Evolutionary conservation across 1,140 invertebrate genomes (phyloP), one percentile per base, ranked within the genome.

Genomic region (Drosophila tani): DNA sequence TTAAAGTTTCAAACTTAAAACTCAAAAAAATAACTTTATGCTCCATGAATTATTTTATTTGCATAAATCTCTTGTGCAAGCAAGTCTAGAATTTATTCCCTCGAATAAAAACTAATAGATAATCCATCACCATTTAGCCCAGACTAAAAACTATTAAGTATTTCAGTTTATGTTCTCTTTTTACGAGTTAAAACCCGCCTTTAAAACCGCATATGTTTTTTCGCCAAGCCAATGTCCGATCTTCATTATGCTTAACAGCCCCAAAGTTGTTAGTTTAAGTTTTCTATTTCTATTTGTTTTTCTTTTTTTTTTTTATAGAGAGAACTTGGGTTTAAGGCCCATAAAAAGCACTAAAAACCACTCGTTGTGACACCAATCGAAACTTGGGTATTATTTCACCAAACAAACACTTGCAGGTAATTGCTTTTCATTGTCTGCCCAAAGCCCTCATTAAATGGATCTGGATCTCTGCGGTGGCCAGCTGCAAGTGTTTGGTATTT

Each of bases 391-490:
- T 58, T 46, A 17, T 60, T 64, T 64, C 29, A 32, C 27, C n/a
- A 43, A 60, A 41, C 17, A 65, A 65, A 62, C 40, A 43, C 11
- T 19, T 41, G 9, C 11, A 11, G 19, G 35, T 27, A 60, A 41
- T 24, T 49, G 32, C 63, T n/a, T 29, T 67, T 32, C 15, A 21
- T 15, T 24, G 29, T 43, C 41, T 24, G 60, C 27, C 45, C 21
- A 35, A 67, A 56, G 19, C 21, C 40, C 64, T 46, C 40, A 45
- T 49, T 46, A 40, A 38, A n/a, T 69, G 27, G 68, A 32, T 27
- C 46, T 73, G 53, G 53, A 56, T n/a, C 35, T 46, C 45, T 21
- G 43, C 35, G 51, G 53, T 55, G 69, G 49, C 69, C 67, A 73
- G 45, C 69, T 73, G 69, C 68, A 60, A 73, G 55, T 70, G 67